These are phyloP conservation scores for Caenorhabditis angaria DNA, from an alignment of 2,888 invertebrate species.

Conservation along the genomic window DNA sequence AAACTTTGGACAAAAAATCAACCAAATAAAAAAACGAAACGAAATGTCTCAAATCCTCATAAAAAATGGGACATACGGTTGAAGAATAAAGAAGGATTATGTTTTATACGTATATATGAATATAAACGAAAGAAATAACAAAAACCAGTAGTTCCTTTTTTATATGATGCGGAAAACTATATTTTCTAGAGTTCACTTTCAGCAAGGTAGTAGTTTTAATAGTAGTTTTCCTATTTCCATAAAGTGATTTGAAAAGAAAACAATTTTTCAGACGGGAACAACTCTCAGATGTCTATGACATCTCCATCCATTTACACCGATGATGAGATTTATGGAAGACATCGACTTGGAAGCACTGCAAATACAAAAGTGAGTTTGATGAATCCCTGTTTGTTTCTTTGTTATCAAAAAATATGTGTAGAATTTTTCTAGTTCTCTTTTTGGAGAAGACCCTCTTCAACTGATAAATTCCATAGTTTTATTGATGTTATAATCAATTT, in stretches of 20 bases:
- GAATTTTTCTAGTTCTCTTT: too few species aligned
- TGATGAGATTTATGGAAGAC: conserved; percentile 27
- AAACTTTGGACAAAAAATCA: too few species aligned
- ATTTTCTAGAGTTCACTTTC: neutral
- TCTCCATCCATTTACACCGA: conserved; percentile 37
- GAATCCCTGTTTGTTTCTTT: too few species aligned
- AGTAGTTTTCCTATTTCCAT: neutral
- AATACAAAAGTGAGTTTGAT: conserved; percentile 17
- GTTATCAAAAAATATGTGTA: too few species aligned
- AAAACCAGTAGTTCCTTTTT: neutral
- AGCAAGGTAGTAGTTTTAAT: neutral
- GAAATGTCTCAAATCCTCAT: too few species aligned
- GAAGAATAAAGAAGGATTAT: conserved; percentile 2
- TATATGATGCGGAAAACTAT: neutral
- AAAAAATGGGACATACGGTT: neutral
- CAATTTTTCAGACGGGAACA: conserved; percentile 18
- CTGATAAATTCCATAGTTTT: too few species aligned
- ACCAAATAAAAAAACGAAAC: too few species aligned
- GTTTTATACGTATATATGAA: conserved; percentile 3
- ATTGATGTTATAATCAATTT: too few species aligned
- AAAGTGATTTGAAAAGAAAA: neutral
- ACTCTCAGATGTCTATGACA: conserved; percentile 34
- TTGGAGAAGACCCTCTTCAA: too few species aligned
- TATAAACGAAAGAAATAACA: neutral
- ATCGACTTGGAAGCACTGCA: conserved; percentile 27